Conservation (phyloP, 2,797 vertebrate species). For the Caiman crocodilus region DNA sequence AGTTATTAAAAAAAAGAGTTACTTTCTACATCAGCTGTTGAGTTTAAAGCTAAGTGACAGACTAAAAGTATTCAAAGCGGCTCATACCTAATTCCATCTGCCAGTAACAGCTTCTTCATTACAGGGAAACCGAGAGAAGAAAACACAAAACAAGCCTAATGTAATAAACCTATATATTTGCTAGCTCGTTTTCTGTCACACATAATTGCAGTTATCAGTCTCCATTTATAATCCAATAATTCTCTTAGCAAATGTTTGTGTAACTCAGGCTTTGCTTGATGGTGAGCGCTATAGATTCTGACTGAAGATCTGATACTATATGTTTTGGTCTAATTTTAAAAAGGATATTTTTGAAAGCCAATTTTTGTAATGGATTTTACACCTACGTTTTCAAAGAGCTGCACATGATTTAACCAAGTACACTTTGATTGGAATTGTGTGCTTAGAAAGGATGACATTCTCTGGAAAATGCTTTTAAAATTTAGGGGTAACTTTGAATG, state of each 20-base stretch:
- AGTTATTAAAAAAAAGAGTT: conserved; percentile 32
- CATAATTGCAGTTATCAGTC: conserved; percentile 15
- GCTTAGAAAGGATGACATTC: neutral
- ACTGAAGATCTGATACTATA: neutral
- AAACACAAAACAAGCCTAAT: conserved; percentile 17
- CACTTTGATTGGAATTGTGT: neutral
- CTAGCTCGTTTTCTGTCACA: conserved; percentile 29
- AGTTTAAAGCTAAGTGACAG: conserved; percentile 81
- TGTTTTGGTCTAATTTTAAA: neutral
- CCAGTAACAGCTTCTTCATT: conserved; percentile 70
- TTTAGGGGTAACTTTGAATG: neutral
- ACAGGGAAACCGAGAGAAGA: conserved; percentile 28
- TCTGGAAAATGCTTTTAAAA: neutral
- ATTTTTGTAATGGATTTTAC: neutral
- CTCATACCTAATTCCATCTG: conserved; percentile 82
- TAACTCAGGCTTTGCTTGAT: neutral
- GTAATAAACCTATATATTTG: conserved; percentile 8
- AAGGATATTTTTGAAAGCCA: neutral
- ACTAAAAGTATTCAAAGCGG: conserved; percentile 82
- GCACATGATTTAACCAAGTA: neutral
- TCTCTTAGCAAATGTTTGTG: neutral
- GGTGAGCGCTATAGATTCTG: neutral
- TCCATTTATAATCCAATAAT: conserved; percentile 18
- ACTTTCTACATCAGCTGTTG: conserved; percentile 82
- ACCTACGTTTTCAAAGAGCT: neutral